These are phyloP conservation scores for Protomyctophum bolini DNA, from an alignment of 2,113 vertebrate genomes.

Conservation along the genomic window DNA sequence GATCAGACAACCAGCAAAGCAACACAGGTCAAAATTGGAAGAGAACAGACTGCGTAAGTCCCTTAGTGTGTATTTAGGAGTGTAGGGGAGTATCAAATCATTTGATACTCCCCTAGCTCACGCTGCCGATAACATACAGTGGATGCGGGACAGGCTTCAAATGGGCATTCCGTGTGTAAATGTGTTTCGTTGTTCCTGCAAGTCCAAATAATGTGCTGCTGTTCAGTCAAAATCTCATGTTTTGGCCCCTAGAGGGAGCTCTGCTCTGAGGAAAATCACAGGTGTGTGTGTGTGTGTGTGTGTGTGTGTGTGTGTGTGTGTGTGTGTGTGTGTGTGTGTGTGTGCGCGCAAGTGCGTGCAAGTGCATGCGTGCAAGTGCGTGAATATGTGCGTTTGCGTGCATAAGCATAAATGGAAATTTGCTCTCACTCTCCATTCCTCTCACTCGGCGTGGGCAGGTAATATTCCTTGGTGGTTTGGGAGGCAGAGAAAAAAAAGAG, in stretches of 20 bases:
- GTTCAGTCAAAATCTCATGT: conserved; percentile 1
- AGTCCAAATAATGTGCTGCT: too few species aligned
- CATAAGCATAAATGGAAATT: conserved; percentile 19
- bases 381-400: conserved; percentile 35
- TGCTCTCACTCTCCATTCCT: background rate
- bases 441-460: conserved; percentile 54
- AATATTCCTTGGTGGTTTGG: conserved; percentile 65
- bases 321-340: conserved; percentile 59
- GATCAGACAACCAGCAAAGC: conserved; percentile 52
- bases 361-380: conserved; percentile 58
- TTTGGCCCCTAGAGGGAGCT: conserved; percentile 70
- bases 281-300: conserved; percentile 4
- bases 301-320: background rate
- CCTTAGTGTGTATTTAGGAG: conserved; percentile 20
- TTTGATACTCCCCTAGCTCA: too few species aligned
- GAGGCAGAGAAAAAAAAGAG: conserved; percentile 45
- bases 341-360: conserved; percentile 66
- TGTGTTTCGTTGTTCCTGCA: too few species aligned
- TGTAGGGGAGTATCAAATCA: background rate
- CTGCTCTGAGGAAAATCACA: conserved; percentile 62
- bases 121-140: too few species aligned
- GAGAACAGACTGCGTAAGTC: conserved; percentile 21
- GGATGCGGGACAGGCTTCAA: too few species aligned
- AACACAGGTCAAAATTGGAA: conserved; percentile 60
- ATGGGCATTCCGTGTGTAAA: too few species aligned